These are phyloP conservation scores for Caiman crocodilus DNA, from an alignment of 2,797 vertebrate genomes.

Conservation along the genomic window DNA sequence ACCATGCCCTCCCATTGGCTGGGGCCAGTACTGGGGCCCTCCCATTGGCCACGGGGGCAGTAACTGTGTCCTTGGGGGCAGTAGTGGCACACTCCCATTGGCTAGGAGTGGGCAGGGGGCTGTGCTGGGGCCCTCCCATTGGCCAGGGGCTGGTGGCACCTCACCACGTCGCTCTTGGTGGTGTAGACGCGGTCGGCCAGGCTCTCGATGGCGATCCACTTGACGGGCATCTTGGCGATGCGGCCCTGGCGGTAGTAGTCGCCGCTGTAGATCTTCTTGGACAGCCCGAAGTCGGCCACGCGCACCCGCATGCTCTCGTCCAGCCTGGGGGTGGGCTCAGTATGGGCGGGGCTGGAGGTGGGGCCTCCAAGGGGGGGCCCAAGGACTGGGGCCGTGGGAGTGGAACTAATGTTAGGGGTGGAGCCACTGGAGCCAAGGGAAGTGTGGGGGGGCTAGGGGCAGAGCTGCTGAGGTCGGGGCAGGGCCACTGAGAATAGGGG, in stretches of 20 bases:
- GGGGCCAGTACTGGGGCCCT: too few relatives aligned
- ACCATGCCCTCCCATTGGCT: not conserved
- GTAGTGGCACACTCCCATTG: too few relatives aligned
- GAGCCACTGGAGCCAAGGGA: too few relatives aligned
- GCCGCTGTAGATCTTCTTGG: constrained; percentile 95
- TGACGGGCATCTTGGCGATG: constrained; percentile 95
- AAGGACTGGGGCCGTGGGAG: too few relatives aligned
- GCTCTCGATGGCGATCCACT: constrained; percentile 96
- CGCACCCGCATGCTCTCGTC: constrained; percentile 95
- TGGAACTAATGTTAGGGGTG: too few relatives aligned
- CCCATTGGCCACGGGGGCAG: too few relatives aligned
- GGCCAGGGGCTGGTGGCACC: not conserved
- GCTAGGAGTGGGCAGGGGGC: not conserved
- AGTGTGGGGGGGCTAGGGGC: too few relatives aligned
- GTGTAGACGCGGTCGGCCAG: constrained; percentile 93
- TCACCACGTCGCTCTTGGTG: constrained; percentile 93
- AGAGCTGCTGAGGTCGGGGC: too few relatives aligned
- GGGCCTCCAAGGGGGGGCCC: too few relatives aligned
- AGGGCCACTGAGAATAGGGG: too few relatives aligned
- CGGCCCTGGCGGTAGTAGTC: constrained; percentile 95
- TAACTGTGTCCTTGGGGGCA: too few relatives aligned
- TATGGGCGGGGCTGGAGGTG: too few relatives aligned
- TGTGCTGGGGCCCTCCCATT: not conserved
- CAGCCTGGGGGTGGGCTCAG: constrained; percentile 79
- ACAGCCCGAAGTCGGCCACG: constrained; percentile 94